Evolutionary conservation across 92 coral and sea anemone species (phyloP).

Genomic region (Pocillopora meandrina): DNA sequence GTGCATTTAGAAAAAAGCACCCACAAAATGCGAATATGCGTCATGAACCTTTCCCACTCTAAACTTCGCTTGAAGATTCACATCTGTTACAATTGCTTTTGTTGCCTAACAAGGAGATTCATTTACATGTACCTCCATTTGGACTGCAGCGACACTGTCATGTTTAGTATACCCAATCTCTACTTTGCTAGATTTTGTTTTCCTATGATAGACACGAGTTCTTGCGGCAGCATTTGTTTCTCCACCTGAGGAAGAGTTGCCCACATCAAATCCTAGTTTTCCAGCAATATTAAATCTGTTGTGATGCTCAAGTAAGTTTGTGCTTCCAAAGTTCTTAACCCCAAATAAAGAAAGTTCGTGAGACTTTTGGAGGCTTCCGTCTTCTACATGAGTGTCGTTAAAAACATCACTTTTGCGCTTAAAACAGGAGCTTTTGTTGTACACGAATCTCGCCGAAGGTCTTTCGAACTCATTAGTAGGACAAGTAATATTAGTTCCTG

Average conservation of each 20-base stretch:
- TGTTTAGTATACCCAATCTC: not conserved
- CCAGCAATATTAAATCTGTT: not conserved
- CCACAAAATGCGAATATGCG: not conserved
- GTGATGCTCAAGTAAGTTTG: not conserved
- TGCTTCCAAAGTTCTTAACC: not conserved
- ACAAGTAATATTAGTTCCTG: not conserved
- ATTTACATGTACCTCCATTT: not conserved
- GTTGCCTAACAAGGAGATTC: not conserved
- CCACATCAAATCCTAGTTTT: not conserved
- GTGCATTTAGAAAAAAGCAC: too few relatives aligned
- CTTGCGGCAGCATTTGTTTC: conserved; percentile 15
- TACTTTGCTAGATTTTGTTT: not conserved
- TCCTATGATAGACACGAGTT: conserved; percentile 11
- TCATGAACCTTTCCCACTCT: conserved; percentile 1
- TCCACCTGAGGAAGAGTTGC: not conserved
- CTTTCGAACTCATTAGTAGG: not conserved
- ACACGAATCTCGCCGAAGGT: not conserved
- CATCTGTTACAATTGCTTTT: too few relatives aligned
- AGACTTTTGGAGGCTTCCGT: not conserved
- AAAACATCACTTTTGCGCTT: not conserved
- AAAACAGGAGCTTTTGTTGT: not conserved
- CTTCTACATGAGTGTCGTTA: not conserved
- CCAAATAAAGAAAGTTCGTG: not conserved
- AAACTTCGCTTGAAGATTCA: too few relatives aligned
- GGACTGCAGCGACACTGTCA: not conserved